Percentiles rank a stretch among this genome's conserved stretches.
Conservation (phyloP, 2,113 vertebrate genomes). For the Hemiprocne comata region DNA sequence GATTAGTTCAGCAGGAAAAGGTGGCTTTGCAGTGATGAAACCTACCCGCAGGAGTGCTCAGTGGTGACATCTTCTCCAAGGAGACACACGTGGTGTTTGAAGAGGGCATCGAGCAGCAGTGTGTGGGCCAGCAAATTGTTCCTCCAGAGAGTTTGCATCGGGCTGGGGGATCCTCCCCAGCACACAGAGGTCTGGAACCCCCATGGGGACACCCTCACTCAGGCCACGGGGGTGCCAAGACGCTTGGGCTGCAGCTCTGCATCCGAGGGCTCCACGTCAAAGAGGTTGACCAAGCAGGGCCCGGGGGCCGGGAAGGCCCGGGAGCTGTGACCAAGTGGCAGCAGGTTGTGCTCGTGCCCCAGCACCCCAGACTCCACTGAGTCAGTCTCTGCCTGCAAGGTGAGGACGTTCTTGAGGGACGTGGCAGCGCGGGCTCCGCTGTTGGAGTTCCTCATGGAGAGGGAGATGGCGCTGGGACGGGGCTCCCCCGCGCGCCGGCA, state of each 20-base stretch:
- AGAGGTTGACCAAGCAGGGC: constrained; percentile 71
- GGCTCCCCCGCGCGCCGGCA: constrained; percentile 72
- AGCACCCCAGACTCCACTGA: constrained; percentile 73
- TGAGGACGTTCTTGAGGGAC: constrained; percentile 70
- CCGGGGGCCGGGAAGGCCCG: neutral
- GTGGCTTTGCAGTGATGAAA: neutral
- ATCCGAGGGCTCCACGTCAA: constrained; percentile 64
- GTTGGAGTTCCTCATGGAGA: constrained; percentile 91
- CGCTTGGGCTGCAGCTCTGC: constrained; percentile 71
- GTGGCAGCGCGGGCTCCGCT: constrained; percentile 75
- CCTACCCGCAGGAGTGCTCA: rapidly evolving
- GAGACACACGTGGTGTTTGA: rapidly evolving
- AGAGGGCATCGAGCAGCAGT: rapidly evolving
- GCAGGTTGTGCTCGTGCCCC: constrained; percentile 12
- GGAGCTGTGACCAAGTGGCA: neutral
- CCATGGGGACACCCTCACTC: rapidly evolving
- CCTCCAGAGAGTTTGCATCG: rapidly evolving
- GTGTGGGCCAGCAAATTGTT: rapidly evolving
- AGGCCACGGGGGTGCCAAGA: constrained; percentile 77
- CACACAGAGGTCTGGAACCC: rapidly evolving
- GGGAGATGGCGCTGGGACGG: constrained; percentile 81
- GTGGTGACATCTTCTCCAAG: rapidly evolving
- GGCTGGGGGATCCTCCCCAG: neutral
- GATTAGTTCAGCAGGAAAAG: neutral
- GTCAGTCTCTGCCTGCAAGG: constrained; percentile 74